Percentiles rank a stretch among this genome's conserved stretches.
Evolutionary conservation across 2,888 invertebrate species (phyloP).

Genomic region (Hirudinaria manillensis): DNA sequence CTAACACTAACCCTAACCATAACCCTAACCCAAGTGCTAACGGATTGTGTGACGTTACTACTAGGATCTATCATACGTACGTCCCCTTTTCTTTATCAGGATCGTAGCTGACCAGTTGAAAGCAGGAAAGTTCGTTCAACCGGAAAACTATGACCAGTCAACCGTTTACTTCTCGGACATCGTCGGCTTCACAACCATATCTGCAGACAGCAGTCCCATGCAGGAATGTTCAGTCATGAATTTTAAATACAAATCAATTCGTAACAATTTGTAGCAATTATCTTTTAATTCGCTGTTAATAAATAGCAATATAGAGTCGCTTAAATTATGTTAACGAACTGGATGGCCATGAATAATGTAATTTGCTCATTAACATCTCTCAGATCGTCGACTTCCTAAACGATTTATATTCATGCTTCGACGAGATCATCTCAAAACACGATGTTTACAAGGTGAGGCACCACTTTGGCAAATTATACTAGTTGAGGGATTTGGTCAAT

Average conservation of each 20-base stretch:
- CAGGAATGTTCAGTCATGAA: constrained; percentile 41
- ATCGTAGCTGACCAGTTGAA: constrained; percentile 50
- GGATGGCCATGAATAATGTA: too few species aligned
- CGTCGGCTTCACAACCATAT: constrained; percentile 47
- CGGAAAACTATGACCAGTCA: constrained; percentile 48
- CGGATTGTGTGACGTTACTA: not conserved
- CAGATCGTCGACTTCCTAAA: constrained; percentile 50
- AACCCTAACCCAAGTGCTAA: too few species aligned
- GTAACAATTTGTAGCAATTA: not conserved
- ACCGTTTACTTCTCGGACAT: constrained; percentile 51
- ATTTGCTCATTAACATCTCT: too few species aligned
- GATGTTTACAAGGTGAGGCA: constrained; percentile 46
- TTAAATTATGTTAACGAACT: too few species aligned
- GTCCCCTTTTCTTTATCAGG: constrained; percentile 39
- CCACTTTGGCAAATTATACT: not conserved
- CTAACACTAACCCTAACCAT: too few species aligned
- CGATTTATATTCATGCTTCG: constrained; percentile 51
- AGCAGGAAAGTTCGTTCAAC: constrained; percentile 46
- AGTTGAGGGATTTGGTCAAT: not conserved
- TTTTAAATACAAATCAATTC: not conserved
- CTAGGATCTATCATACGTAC: not conserved
- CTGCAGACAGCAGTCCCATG: constrained; percentile 46
- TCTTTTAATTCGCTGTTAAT: too few species aligned
- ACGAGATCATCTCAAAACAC: constrained; percentile 48
- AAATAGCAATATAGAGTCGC: too few species aligned